Evolutionary conservation across 2,113 vertebrate species (phyloP), one percentile per base, ranked within the genome.

Genomic region (Acrocephalus kingi): DNA sequence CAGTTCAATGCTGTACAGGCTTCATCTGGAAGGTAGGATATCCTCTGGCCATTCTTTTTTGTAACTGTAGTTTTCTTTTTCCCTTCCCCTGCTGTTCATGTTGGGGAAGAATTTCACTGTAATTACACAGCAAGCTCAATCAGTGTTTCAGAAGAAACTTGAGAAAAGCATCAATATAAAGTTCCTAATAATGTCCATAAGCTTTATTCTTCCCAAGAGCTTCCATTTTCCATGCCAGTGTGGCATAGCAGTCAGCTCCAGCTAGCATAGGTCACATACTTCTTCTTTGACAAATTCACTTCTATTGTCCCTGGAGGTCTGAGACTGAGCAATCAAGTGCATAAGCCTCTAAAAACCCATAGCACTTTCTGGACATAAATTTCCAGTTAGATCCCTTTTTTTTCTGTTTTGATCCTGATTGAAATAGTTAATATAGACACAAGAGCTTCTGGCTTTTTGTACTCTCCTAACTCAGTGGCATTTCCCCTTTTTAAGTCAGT

Each of bases 21-120:
- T 99, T 88, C 98, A 98, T 82, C 97, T 99, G 98, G 99, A 99
- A 97, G 99, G 99, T 99, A 96, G 39, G 79, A 24, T 55, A 82
- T 69, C 46, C 25, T 59, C 61, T 55, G 76, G 35, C 21, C 22
- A 25, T 71, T 73, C 10, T 68, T 79, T 48, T 86, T 54, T 30
- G 7, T 30, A 79, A 27, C 20, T 10, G 1, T 52, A 30, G 41
- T 16, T 72, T 64, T 55, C 21, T n/a, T 84, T 62, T 81, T 69
- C 15, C 11, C 10, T 71, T 23, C 14, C 33, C 22, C 33, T 78
- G 17, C 61, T 8, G 13, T 83, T 45, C 18, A 13, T 21, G 15
- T 33, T 78, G 41, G 58, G 72, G 61, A 75, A 48, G 11, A 41
- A 48, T 63, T 78, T 86, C 35, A 71, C 2, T 55, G 51, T 43